Evolutionary conservation across 64 coral and sea anemone species (phyloP).

Genomic region (Montipora capricornis): DNA sequence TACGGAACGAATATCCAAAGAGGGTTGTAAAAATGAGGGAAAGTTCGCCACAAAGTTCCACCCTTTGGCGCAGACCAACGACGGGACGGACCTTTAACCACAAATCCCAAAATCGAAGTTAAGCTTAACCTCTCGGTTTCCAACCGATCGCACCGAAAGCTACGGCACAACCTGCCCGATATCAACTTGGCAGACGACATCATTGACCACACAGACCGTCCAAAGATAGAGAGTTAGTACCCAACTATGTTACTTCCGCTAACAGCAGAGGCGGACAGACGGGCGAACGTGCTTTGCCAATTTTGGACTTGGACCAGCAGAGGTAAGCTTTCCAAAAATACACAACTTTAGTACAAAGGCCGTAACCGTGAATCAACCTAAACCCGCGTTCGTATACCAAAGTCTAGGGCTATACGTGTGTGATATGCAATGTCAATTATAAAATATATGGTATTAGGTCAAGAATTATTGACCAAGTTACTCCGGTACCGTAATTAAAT

Average conservation of each 20-base stretch:
- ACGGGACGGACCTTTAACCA: not conserved
- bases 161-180: not conserved
- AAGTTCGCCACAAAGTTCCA: conserved; percentile 7
- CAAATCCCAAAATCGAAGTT: conserved; percentile 22
- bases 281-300: not conserved
- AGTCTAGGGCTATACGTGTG: no score
- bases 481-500: no score
- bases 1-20: conserved; percentile 29
- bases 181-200: not conserved
- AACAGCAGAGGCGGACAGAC: not conserved
- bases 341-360: not conserved
- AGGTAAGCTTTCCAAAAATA: not conserved
- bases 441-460: no score
- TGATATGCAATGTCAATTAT: no score
- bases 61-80: not conserved
- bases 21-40: conserved; percentile 22
- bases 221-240: not conserved
- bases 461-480: no score
- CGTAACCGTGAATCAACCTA: no score
- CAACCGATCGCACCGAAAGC: not conserved
- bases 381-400: no score
- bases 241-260: not conserved
- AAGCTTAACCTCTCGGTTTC: not conserved
- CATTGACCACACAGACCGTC: not conserved
- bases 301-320: not conserved